Conservation (phyloP, 2,888 invertebrate genomes). For the Sthenelais limicola region DNA sequence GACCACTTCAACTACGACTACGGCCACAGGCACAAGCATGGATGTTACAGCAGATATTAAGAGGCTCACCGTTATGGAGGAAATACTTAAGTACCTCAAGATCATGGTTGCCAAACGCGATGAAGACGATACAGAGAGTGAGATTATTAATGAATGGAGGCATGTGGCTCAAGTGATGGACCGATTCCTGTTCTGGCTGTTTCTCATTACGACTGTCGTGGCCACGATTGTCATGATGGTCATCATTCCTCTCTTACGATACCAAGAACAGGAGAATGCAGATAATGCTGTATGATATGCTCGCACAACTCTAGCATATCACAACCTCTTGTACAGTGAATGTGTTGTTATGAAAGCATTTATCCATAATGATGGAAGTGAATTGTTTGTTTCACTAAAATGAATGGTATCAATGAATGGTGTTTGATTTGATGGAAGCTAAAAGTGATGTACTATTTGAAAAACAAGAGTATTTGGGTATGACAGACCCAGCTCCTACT, state of each 20-base stretch:
- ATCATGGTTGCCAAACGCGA: constrained; percentile 64
- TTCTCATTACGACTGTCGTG: constrained; percentile 60
- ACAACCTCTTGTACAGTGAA: too few relatives aligned
- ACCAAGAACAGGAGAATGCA: constrained; percentile 34
- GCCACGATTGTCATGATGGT: constrained; percentile 63
- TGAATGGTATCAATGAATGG: too few relatives aligned
- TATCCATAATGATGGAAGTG: too few relatives aligned
- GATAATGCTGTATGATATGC: constrained; percentile 9
- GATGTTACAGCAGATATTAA: constrained; percentile 42
- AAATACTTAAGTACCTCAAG: constrained; percentile 63
- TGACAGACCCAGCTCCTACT: too few relatives aligned
- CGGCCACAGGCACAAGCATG: constrained; percentile 10
- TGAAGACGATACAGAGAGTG: constrained; percentile 60
- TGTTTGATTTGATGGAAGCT: too few relatives aligned
- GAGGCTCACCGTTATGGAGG: constrained; percentile 56
- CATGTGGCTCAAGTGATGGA: constrained; percentile 68
- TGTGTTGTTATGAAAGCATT: too few relatives aligned
- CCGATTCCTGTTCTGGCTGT: constrained; percentile 65
- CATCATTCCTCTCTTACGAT: constrained; percentile 56
- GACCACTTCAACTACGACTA: too few relatives aligned
- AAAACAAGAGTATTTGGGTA: too few relatives aligned
- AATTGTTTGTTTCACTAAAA: too few relatives aligned
- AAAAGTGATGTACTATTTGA: too few relatives aligned
- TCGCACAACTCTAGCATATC: too few relatives aligned
- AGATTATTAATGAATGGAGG: constrained; percentile 68